Evolutionary conservation across 2,888 invertebrate genomes (phyloP), one percentile per base, ranked within the genome.

Genomic region (Lobophora halterata): DNA sequence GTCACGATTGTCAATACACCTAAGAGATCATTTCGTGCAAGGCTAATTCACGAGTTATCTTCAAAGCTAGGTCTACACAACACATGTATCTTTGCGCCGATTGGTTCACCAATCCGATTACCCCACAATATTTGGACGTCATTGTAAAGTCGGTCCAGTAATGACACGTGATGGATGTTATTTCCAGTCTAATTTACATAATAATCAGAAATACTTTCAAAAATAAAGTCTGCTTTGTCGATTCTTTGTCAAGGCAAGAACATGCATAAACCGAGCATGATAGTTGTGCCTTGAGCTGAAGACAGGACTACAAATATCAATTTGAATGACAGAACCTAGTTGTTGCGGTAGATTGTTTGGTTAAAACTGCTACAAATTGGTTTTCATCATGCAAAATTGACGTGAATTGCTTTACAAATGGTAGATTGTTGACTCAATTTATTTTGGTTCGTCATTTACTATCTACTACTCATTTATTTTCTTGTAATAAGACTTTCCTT

Each of bases 61-160:
- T 71, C 76, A 76, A 78, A n/a, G n/a, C 49, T 61, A 10, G 40
- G 68, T 62, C 68, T 57, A 53, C 73, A 69, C 24, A 49, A 47
- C 25, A 46, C 11, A 33, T 20, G 10, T 23, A 21, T 17, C n/a
- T 16, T 14, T 26, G 7, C 5, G 4, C 1, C 8, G 17, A 26
- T 4, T 12, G 12, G 24, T 17, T 6, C 10, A 17, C 17, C 16
- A 23, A n/a, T n/a, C n/a, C n/a, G n/a, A n/a, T n/a, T n/a, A n/a
- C n/a, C n/a, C n/a, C n/a, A n/a, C n/a, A n/a, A n/a, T n/a, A n/a
- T n/a, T n/a, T n/a, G n/a, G n/a, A n/a, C n/a, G n/a, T n/a, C n/a
- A n/a, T n/a, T n/a, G n/a, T n/a, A n/a, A n/a, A n/a, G n/a, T n/a
- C n/a, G n/a, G n/a, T n/a, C n/a, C n/a, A n/a, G n/a, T n/a, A n/a